Conservation (phyloP, 1,140 invertebrate genomes). For the Eumeta japonica region DNA sequence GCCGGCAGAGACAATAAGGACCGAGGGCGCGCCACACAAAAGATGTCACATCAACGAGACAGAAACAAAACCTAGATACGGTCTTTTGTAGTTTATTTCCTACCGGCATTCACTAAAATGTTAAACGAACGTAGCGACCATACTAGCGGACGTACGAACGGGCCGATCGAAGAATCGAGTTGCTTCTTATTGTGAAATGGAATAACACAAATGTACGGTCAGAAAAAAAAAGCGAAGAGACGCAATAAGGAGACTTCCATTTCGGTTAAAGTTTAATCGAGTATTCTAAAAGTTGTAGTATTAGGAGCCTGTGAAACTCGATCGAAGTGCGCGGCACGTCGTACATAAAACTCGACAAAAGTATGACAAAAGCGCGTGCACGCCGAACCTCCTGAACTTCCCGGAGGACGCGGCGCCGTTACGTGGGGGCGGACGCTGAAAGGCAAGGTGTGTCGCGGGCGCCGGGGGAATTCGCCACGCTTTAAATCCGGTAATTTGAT, state of each 20-base stretch:
- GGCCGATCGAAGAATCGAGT: no score
- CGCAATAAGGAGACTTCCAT: no score
- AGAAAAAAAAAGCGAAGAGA: no score
- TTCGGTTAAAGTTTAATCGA: constrained; percentile 29
- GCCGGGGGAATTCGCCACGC: constrained; percentile 37
- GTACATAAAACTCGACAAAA: constrained; percentile 45
- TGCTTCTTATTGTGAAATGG: constrained; percentile 3
- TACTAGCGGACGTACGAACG: no score
- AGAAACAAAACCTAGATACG: no score
- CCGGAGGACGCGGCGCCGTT: constrained; percentile 40
- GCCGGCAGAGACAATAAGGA: no score
- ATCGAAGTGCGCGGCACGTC: constrained; percentile 43
- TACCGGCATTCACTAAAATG: no score
- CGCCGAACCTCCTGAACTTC: constrained; percentile 41
- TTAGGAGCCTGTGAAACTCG: constrained; percentile 26
- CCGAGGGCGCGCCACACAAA: no score
- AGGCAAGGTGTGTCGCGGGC: constrained; percentile 44
- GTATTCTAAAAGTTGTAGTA: constrained; percentile 30
- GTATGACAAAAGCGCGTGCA: constrained; percentile 51
- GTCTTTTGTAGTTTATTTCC: no score
- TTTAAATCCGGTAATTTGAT: constrained; percentile 54
- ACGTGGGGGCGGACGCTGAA: constrained; percentile 33
- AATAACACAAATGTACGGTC: constrained; percentile 1
- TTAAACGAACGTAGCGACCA: no score
- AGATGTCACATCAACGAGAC: no score